phyloP scores from a whole-genome alignment of 2,113 vertebrate species.

The Anguilla rostrata region DNA sequence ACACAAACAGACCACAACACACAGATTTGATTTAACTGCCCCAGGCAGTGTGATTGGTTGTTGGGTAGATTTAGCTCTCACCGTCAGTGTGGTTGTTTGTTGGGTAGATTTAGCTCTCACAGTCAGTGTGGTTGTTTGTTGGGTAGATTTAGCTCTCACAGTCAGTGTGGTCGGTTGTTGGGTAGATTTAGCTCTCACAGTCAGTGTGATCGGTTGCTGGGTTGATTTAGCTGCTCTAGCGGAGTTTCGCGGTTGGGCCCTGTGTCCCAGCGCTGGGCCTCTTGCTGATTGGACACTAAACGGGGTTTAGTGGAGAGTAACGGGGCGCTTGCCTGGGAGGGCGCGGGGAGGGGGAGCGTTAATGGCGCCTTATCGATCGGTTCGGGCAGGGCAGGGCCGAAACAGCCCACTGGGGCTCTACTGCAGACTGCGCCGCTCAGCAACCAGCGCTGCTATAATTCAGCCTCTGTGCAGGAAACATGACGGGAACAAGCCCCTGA shows the following conservation, averaged over 20 bases:
- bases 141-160: no score
- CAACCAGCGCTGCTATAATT: not conserved
- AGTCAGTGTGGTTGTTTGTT: no score
- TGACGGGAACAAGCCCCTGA: not conserved
- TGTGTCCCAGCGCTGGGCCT: slow-evolving; percentile 40
- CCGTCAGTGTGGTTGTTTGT: no score
- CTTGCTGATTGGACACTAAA: slow-evolving; percentile 21
- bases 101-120: no score
- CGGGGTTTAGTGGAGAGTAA: not conserved
- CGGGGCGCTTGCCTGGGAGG: not conserved
- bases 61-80: no score
- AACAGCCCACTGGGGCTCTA: not conserved
- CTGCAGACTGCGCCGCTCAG: not conserved
- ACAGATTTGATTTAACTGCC: not conserved
- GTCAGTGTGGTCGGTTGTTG: no score
- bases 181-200: no score
- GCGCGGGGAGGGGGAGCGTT: slow-evolving; percentile 19
- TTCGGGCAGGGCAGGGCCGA: slow-evolving; percentile 23
- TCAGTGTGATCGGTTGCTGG: not conserved
- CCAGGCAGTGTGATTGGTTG: no score
- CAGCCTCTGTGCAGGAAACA: not conserved
- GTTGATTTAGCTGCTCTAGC: not conserved
- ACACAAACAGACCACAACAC: slow-evolving; percentile 29
- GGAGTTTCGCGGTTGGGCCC: slow-evolving; percentile 29
- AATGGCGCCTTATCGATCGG: slow-evolving; percentile 40